These are phyloP conservation scores for Melieria omissa DNA, from an alignment of 2,888 invertebrate species.

Conservation along the genomic window DNA sequence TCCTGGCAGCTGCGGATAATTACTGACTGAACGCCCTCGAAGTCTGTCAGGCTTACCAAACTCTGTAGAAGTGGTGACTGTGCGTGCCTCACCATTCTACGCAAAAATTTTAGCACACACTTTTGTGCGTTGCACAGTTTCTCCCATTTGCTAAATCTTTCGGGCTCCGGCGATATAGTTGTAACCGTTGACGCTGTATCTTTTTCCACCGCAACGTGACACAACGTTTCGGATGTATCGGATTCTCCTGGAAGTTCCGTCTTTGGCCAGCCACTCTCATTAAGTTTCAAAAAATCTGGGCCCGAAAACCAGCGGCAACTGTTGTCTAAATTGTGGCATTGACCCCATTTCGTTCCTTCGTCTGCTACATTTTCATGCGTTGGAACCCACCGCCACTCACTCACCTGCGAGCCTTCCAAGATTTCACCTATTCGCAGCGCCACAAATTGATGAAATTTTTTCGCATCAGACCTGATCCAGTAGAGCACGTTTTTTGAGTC, in stretches of 20 bases:
- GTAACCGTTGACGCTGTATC: background rate
- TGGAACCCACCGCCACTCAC: slow-evolving; percentile 7
- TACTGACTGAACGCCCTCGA: background rate
- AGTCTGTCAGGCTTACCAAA: background rate
- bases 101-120: slow-evolving; percentile 11
- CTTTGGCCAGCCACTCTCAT: slow-evolving; percentile 17
- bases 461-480: background rate
- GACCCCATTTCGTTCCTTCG: slow-evolving; percentile 33
- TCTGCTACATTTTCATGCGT: slow-evolving; percentile 36
- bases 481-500: slow-evolving; percentile 9
- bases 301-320: slow-evolving; percentile 28
- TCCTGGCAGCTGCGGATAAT: slow-evolving; percentile 27
- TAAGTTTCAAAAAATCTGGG: slow-evolving; percentile 15
- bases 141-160: slow-evolving; percentile 24
- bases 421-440: slow-evolving; percentile 32
- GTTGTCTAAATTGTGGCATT: slow-evolving; percentile 6
- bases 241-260: background rate
- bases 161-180: slow-evolving; percentile 8
- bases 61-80: background rate
- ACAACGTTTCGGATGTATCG: background rate
- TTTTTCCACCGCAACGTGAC: background rate
- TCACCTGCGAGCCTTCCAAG: slow-evolving; percentile 24
- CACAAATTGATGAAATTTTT: slow-evolving; percentile 27
- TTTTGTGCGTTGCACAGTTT: background rate
- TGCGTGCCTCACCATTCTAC: slow-evolving; percentile 4